Evolutionary conservation across 2,888 invertebrate genomes (phyloP).

Genomic region (Tridacna gigas): DNA sequence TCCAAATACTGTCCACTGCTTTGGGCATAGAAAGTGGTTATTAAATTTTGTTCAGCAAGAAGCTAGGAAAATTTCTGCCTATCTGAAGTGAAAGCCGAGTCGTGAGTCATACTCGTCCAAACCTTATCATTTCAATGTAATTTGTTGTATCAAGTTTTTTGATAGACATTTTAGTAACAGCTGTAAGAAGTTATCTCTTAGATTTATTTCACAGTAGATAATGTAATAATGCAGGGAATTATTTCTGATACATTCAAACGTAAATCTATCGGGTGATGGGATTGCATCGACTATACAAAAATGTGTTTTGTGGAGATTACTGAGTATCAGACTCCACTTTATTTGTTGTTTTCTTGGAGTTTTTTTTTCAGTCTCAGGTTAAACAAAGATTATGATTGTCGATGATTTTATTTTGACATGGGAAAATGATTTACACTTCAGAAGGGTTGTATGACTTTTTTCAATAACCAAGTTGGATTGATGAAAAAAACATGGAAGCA

Average conservation of each 20-base stretch:
- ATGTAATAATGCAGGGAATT: slow-evolving; percentile 11
- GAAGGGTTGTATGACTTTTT: background rate
- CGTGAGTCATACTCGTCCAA: slow-evolving; percentile 17
- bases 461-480: no score
- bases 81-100: slow-evolving; percentile 2
- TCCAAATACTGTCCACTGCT: no score
- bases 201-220: background rate
- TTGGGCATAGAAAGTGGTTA: no score
- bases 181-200: background rate
- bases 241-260: slow-evolving; percentile 8
- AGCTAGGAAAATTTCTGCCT: background rate
- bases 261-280: slow-evolving; percentile 15
- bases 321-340: background rate
- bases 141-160: slow-evolving; percentile 18
- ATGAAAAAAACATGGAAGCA: no score
- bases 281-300: slow-evolving; percentile 3
- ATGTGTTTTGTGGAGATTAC: slow-evolving; percentile 14
- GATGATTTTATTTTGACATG: slow-evolving; percentile 3
- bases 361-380: background rate
- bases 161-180: background rate
- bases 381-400: background rate
- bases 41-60: no score
- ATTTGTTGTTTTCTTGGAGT: background rate
- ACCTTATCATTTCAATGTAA: slow-evolving; percentile 23
- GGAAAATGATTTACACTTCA: slow-evolving; percentile 7